Conservation (phyloP, 2,797 vertebrate species). For the Danionella dracula region DNA sequence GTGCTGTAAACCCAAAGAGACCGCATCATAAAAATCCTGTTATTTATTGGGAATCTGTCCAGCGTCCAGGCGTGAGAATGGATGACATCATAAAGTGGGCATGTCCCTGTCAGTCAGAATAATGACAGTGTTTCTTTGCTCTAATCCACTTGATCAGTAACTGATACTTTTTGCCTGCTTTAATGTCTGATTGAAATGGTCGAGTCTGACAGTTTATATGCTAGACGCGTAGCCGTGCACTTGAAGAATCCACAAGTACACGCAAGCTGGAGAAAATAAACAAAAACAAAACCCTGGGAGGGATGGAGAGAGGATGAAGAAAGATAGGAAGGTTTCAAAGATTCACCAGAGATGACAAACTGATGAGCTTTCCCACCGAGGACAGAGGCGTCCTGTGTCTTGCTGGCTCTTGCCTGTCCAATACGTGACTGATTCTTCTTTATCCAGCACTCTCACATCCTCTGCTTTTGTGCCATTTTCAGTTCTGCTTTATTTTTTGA, state of each 20-base stretch:
- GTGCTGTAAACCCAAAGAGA: constrained; percentile 1
- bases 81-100: constrained; percentile 17
- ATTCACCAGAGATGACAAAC: constrained; percentile 29
- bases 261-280: constrained; percentile 33
- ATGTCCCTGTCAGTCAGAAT: constrained; percentile 13
- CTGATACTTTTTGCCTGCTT: constrained; percentile 28
- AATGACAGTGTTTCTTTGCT: constrained; percentile 14
- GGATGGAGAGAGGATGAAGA: not conserved
- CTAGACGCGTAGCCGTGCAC: constrained; percentile 11
- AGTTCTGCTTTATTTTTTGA: too few species aligned
- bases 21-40: not conserved
- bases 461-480: too few species aligned
- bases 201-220: constrained; percentile 18
- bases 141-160: constrained; percentile 10
- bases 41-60: constrained; percentile 16
- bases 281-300: constrained; percentile 3
- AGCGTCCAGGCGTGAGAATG: not conserved
- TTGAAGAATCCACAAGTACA: not conserved
- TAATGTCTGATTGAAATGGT: constrained; percentile 38
- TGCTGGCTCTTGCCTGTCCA: not conserved
- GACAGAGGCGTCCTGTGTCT: not conserved
- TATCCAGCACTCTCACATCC: too few species aligned
- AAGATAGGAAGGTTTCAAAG: constrained; percentile 6
- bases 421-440: too few species aligned
- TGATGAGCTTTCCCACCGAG: not conserved